Conservation (phyloP, 2,113 vertebrate species). For the Salvelinus namaycush region DNA sequence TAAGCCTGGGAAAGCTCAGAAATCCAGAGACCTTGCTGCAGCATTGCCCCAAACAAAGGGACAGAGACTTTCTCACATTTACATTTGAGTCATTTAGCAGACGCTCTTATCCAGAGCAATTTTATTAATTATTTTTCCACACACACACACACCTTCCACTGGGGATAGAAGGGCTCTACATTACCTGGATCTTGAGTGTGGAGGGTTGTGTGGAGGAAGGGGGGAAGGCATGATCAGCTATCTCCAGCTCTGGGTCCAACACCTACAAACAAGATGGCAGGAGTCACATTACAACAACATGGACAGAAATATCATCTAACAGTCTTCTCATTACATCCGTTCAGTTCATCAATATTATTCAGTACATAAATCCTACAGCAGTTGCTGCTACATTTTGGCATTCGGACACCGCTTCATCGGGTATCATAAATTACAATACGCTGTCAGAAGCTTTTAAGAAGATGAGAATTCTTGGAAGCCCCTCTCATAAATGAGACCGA, state of each 20-base stretch:
- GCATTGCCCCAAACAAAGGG: not conserved
- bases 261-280: conserved; percentile 70
- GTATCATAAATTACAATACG: not conserved
- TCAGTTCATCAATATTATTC: too few species aligned
- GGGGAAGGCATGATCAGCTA: conserved; percentile 92
- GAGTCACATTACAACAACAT: not conserved
- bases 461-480: not conserved
- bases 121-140: too few species aligned
- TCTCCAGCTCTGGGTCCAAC: conserved; percentile 89
- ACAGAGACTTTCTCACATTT: not conserved
- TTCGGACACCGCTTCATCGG: not conserved
- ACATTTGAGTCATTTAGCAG: not conserved
- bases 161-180: not conserved
- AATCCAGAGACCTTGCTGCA: not conserved
- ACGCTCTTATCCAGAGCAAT: not conserved
- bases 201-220: conserved; percentile 79
- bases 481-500: not conserved
- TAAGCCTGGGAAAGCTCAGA: not conserved
- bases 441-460: not conserved
- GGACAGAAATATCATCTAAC: too few species aligned
- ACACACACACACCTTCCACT: too few species aligned
- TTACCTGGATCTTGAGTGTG: conserved; percentile 92
- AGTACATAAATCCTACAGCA: too few species aligned
- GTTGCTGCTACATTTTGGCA: not conserved
- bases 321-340: too few species aligned